Conservation (phyloP, 2,113 vertebrate genomes). For the Ophthalmolycus amberensis region DNA sequence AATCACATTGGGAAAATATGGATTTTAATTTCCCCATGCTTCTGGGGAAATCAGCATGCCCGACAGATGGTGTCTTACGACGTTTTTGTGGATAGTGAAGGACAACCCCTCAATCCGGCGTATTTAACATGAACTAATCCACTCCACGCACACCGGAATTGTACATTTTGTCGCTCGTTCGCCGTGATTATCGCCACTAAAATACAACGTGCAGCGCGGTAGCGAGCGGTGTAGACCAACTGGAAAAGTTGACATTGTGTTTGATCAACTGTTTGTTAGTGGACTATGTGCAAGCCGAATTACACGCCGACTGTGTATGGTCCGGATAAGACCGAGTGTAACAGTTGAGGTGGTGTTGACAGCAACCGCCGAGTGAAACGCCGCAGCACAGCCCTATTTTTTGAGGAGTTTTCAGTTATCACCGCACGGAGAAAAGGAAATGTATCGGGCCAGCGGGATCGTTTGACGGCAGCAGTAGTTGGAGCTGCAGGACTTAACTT, state of each 20-base stretch:
- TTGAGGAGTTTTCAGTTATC: constrained; percentile 59
- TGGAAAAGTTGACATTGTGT: constrained; percentile 66
- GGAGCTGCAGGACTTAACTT: constrained; percentile 63
- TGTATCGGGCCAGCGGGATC: constrained; percentile 48
- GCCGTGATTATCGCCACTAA: not conserved
- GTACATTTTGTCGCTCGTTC: not conserved
- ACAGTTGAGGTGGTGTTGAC: not conserved
- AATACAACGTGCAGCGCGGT: constrained; percentile 4
- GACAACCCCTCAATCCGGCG: constrained; percentile 21
- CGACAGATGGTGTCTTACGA: not conserved
- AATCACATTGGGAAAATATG: not conserved
- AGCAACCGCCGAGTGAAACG: constrained; percentile 5
- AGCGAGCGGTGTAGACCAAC: not conserved
- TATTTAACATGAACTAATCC: not conserved
- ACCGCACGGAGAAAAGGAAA: constrained; percentile 41
- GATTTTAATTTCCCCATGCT: not conserved
- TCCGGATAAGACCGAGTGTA: not conserved
- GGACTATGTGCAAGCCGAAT: constrained; percentile 27
- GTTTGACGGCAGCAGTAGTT: constrained; percentile 51
- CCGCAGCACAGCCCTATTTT: constrained; percentile 30
- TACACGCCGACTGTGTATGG: not conserved
- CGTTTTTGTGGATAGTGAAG: not conserved
- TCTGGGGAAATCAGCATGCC: not conserved
- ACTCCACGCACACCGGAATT: rapidly evolving
- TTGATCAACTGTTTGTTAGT: constrained; percentile 16